Evolutionary conservation across 2,888 invertebrate genomes (phyloP), one percentile per base, ranked within the genome.

Genomic region (Arge pagana): DNA sequence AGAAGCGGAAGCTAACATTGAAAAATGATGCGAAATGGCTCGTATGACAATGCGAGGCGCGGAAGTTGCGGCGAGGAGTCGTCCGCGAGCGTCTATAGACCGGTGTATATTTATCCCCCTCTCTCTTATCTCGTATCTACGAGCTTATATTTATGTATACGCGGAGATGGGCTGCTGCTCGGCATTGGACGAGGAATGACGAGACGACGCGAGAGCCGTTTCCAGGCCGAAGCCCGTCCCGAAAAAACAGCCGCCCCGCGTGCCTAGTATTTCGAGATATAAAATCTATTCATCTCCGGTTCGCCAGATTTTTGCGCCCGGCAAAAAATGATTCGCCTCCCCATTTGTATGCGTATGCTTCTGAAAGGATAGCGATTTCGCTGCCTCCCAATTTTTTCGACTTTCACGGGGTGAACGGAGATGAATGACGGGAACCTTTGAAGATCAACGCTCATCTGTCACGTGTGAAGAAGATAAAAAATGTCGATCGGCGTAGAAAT

Each of bases 221-320:
- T 15, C 5, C 13, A 16, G 30, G 15, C 11, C 18, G 28, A 42
- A 42, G 19, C 26, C 31, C 7, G 15, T 36, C 7, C 4, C 18
- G 36, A 7, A 8, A 8, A 36, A 16, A 36, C 3, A 36, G 16
- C 36, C 18, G 3, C 36, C 18, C 36, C 11, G 11, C n/a, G 7
- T 4, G 11, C 33, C 11, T 13, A 13, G 11, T 33, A 39, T 58
- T 56, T 55, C 55, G 28, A 28, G 49, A 49, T 49, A 40, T 37
- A 10, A 28, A 30, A 49, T 65, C 67, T 67, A 68, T 68, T 67
- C 64, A 67, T 67, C 67, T 67, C 66, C 66, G 62, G 67, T 64
- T 67, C 66, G 59, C 65, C 63, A 63, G 67, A 64, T 60, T 60
- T 54, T 41, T 3, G 10, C n/a, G n/a, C n/a, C n/a, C 58, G 26